Evolutionary conservation across 2,797 vertebrate genomes (phyloP).

Genomic region (Lepidocolaptes lacrymiger): DNA sequence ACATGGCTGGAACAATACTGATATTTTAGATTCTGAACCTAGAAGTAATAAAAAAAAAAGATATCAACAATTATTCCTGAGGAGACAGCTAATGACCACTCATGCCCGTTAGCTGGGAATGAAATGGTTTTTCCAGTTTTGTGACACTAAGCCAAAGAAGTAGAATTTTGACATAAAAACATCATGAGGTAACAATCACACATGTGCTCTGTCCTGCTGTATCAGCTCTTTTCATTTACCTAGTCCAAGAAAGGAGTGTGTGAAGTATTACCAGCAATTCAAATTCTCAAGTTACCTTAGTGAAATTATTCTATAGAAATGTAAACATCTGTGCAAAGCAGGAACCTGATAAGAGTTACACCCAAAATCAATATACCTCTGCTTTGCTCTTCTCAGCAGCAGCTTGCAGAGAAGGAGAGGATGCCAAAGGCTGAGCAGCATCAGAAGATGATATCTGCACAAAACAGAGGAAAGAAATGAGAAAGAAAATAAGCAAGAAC

Average conservation of each 20-base stretch:
- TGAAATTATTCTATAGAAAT: background rate
- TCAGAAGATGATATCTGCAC: constrained; percentile 87
- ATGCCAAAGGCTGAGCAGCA: constrained; percentile 84
- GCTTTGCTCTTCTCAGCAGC: constrained; percentile 88
- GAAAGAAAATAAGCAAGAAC: constrained; percentile 65
- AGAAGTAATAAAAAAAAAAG: background rate
- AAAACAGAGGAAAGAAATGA: constrained; percentile 68
- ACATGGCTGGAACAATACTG: background rate
- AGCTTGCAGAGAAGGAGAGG: constrained; percentile 87
- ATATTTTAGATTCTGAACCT: background rate
- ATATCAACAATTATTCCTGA: background rate
- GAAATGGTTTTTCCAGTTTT: background rate
- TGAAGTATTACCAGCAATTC: background rate
- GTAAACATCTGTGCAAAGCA: background rate
- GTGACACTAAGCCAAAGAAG: background rate
- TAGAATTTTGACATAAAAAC: background rate
- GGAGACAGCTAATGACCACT: background rate
- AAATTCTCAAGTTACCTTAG: background rate
- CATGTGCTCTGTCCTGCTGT: background rate
- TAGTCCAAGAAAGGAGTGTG: background rate
- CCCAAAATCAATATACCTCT: constrained; percentile 82
- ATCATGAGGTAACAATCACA: background rate
- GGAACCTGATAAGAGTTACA: background rate
- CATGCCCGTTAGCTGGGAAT: background rate
- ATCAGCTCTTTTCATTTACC: background rate